phyloP scores from a whole-genome alignment of 2,113 vertebrate species.

The Platichthys stellatus region DNA sequence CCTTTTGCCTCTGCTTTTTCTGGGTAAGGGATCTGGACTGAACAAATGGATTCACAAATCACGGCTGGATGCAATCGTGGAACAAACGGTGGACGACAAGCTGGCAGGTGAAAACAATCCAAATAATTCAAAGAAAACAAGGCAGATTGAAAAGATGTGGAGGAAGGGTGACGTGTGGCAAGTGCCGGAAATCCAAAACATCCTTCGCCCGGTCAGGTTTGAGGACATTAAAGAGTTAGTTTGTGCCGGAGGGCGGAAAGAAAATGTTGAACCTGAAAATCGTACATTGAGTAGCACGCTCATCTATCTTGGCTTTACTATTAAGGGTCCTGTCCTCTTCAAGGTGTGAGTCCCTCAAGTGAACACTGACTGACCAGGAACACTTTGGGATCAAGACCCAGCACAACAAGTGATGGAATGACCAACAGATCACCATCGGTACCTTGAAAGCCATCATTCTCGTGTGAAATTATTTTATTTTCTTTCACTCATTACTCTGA shows the following conservation, averaged over 20 bases:
- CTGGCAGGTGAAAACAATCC: rapidly evolving
- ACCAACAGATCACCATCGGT: background rate
- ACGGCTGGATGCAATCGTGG: constrained; percentile 24
- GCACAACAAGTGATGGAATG: background rate
- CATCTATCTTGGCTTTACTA: constrained; percentile 66
- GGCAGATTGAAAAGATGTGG: constrained; percentile 19
- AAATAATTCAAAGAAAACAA: background rate
- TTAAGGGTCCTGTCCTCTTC: constrained; percentile 63
- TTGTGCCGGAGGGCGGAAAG: background rate
- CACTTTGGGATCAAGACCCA: too few species aligned
- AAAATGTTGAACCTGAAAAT: background rate
- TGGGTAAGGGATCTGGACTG: constrained; percentile 48
- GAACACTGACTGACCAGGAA: background rate
- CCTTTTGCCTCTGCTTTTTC: constrained; percentile 65
- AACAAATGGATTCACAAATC: constrained; percentile 59
- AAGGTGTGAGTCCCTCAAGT: background rate
- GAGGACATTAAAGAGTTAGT: background rate
- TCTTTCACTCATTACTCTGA: too few species aligned
- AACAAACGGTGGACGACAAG: background rate
- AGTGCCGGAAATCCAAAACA: constrained; percentile 1
- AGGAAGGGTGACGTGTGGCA: constrained; percentile 24
- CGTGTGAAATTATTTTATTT: too few species aligned
- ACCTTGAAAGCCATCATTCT: background rate
- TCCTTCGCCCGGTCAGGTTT: constrained; percentile 30
- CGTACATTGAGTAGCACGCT: too few species aligned